These are phyloP conservation scores for Glandiceps talaboti DNA, from an alignment of 53 echinoderm and acorn worm genomes.

Conservation along the genomic window DNA sequence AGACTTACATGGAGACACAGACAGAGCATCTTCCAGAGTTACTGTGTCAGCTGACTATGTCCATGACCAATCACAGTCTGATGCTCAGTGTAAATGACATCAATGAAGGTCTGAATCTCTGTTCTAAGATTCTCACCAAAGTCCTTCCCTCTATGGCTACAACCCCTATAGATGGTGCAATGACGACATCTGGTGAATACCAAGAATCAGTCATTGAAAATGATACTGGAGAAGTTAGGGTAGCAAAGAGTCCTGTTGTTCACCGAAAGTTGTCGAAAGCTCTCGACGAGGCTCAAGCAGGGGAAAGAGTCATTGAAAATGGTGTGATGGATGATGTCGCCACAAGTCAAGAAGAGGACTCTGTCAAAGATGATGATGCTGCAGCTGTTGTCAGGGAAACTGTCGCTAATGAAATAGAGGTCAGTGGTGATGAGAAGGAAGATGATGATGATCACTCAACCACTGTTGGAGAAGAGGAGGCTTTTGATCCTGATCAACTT, in stretches of 20 bases:
- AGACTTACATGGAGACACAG: conserved; percentile 87
- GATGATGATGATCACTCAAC: background rate
- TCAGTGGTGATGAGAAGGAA: background rate
- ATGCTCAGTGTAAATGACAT: conserved; percentile 62
- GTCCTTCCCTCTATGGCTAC: conserved; percentile 99
- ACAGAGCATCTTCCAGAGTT: conserved; percentile 92
- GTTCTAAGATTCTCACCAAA: conserved; percentile 90
- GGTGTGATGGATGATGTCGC: background rate
- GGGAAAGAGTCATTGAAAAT: background rate
- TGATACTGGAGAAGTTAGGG: background rate
- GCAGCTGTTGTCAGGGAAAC: background rate
- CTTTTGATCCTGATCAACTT: background rate
- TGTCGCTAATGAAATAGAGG: background rate
- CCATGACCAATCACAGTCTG: conserved; percentile 74
- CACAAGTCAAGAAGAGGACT: background rate
- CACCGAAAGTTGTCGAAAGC: no score
- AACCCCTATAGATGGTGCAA: conserved; percentile 31
- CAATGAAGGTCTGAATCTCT: conserved; percentile 72
- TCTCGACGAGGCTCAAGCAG: background rate
- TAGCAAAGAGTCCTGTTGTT: background rate
- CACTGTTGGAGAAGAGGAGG: background rate
- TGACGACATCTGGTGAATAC: background rate
- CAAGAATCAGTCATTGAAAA: background rate
- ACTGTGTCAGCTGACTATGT: conserved; percentile 90
- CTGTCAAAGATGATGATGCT: no score